Conservation (phyloP, 2,797 vertebrate species). For the Darevskia nairensis region DNA sequence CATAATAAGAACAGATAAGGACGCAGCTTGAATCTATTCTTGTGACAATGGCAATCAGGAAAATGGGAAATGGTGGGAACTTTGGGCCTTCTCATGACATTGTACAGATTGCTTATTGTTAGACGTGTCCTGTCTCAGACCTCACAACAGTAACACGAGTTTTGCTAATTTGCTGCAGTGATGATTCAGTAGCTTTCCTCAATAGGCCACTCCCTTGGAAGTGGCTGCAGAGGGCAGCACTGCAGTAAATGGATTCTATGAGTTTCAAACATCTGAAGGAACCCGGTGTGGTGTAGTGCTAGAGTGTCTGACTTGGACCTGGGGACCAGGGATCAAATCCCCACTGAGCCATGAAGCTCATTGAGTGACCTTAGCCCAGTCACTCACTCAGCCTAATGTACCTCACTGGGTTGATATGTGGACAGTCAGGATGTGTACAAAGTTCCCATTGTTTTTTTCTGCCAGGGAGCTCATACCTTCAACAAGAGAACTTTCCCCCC, state of each 20-base stretch:
- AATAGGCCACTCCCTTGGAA: neutral
- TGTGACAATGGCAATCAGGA: slow-evolving; percentile 57
- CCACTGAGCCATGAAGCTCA: too few relatives aligned
- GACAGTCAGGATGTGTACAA: too few relatives aligned
- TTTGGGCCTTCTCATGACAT: slow-evolving; percentile 12
- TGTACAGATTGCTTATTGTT: slow-evolving; percentile 50
- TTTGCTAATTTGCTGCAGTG: slow-evolving; percentile 58
- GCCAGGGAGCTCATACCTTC: too few relatives aligned
- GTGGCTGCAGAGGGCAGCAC: neutral
- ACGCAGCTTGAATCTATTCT: slow-evolving; percentile 56
- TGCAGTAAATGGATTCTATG: neutral
- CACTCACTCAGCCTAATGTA: too few relatives aligned
- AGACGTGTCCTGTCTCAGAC: neutral
- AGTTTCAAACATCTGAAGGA: neutral
- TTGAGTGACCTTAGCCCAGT: too few relatives aligned
- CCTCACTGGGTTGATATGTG: too few relatives aligned
- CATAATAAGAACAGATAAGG: slow-evolving; percentile 71
- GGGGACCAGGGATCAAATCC: too few relatives aligned
- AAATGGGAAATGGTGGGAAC: slow-evolving; percentile 34
- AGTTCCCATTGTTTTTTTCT: too few relatives aligned
- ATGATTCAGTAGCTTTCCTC: slow-evolving; percentile 1
- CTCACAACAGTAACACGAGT: slow-evolving; percentile 12
- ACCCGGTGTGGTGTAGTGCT: too few relatives aligned
- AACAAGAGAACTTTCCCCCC: too few relatives aligned
- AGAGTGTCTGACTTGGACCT: too few relatives aligned